A percentile compares a stretch with the other conserved stretches of the same genome.
Evolutionary conservation across 92 coral and sea anemone species (phyloP).

Genomic region (Parazoanthus darwini): DNA sequence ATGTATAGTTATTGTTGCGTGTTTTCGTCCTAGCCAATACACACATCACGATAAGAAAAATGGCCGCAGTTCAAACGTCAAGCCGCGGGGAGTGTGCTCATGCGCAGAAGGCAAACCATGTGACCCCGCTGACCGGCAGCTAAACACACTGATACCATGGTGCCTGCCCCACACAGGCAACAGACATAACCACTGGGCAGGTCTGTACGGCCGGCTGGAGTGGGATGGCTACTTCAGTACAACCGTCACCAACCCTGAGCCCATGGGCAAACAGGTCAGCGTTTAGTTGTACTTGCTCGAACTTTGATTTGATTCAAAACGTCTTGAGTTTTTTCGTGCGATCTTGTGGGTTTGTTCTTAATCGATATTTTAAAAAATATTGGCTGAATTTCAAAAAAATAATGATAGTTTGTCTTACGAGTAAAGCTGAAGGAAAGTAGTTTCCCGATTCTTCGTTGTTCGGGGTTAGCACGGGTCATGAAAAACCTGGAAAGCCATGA

Average conservation of each 20-base stretch:
- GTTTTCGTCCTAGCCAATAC: constrained; percentile 61
- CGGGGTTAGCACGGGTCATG: no score
- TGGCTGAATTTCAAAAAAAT: no score
- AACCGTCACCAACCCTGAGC: constrained; percentile 98
- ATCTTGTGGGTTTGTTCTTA: neutral
- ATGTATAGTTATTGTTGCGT: no score
- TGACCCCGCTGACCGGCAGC: constrained; percentile 96
- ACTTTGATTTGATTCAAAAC: neutral
- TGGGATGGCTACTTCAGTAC: constrained; percentile 99
- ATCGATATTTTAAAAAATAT: neutral
- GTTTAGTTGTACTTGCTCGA: neutral
- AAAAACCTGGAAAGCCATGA: no score
- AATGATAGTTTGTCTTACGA: neutral
- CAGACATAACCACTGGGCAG: constrained; percentile 98
- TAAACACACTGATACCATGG: constrained; percentile 94
- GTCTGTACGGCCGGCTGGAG: constrained; percentile 95
- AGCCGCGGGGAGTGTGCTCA: constrained; percentile 91
- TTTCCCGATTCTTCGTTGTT: neutral
- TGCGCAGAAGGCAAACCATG: constrained; percentile 96
- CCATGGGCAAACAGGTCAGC: constrained; percentile 98
- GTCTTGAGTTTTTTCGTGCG: neutral
- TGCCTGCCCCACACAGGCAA: constrained; percentile 99
- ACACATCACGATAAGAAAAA: constrained; percentile 93
- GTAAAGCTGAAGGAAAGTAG: neutral
- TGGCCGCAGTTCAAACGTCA: constrained; percentile 74